Evolutionary conservation across 2,113 vertebrate species (phyloP), one percentile per base, ranked within the genome.

Genomic region (Ammodytes dubius): DNA sequence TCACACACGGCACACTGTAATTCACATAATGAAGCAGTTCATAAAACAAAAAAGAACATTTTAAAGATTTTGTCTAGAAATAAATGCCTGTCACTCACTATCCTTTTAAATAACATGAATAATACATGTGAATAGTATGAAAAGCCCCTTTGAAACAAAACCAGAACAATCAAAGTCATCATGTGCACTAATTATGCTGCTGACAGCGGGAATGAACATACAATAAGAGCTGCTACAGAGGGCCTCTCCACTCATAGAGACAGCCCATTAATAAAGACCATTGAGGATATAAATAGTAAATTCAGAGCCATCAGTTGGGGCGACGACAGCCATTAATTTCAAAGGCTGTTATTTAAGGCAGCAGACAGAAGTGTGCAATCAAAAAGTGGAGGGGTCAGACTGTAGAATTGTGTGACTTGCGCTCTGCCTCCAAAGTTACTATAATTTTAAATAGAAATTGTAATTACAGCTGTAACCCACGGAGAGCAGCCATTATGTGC

Each of bases 301-400:
- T 96, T 96, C 95, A 94, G 95, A 95, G 95, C 94, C 95, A 94
- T 96, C 96, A 89, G 95, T 68, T 78, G 79, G 85, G 91, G 90
- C 66, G 79, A 85, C 96, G 96, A 96, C 96, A 97, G 95, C 94
- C 96, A 94, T 95, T 97, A 96, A 97, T 96, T 96, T 96, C 85
- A 92, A 95, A 97, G 95, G 92, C 96, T 97, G 95, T 97, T 96
- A 97, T 97, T 97, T 96, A 94, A 95, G 94, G 94, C 92, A 93
- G 94, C 64, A 95, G 94, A 94, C 95, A 96, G 58, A 94, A 95
- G 65, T 95, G 95, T 96, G 95, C 95, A 96, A 97, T 97, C 96
- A n/a, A 96, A 93, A 96, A 95, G 94, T 94, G 79, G 82, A 84
- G 74, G 61, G 75, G 77, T 81, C 96, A 96, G 92, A 94, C 94